Evolutionary conservation across 1,140 invertebrate genomes (phyloP), one percentile per base, ranked within the genome.

Genomic region (Popillia japonica): DNA sequence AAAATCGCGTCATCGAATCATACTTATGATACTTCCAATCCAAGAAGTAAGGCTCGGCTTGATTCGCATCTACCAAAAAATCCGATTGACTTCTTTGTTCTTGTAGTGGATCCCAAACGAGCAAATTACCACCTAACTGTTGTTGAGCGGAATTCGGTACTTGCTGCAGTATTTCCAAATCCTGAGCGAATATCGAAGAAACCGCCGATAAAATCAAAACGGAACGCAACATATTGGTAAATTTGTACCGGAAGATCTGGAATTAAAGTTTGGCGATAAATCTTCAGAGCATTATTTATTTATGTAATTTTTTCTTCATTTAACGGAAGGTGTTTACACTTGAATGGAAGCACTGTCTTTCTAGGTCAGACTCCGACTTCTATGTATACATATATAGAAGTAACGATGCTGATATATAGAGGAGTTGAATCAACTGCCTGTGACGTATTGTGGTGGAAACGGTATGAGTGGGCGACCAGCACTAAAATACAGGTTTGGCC

Each of bases 21-120:
- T 96, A 95, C 87, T 96, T 92, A 86, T 98, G 96, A 87, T 99
- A 98, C 17, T 92, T 91, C 87, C 95, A 98, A 76, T 94, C 94
- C 79, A 96, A 83, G 72, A 83, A 82, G 20, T 84, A 84, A 23
- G 78, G 77, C 6, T 83, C 80, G 14, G 48, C 72, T 72, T 77
- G 75, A 8, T 22, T 10, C 4, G 14, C 8, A 68, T 68, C 61
- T 3, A 68, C 20, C 22, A 23, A 3, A 20, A 68, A 68, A 10
- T 68, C 61, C 2, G 48, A 17, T 2, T 55, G 48, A n/a, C 48
- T 55, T 17, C 48, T 55, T 17, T 55, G 48, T n/a, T 55, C 48
- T 2, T 55, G 48, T 6, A 6, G 48, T 0, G 0, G 0, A n/a
- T 55, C 48, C 48, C 48, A 55, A 55, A 14, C 48, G 6, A 55